Base-by-base conservation (phyloP, 2,113 vertebrate genomes). In the Erythrocebus patas region DNA sequence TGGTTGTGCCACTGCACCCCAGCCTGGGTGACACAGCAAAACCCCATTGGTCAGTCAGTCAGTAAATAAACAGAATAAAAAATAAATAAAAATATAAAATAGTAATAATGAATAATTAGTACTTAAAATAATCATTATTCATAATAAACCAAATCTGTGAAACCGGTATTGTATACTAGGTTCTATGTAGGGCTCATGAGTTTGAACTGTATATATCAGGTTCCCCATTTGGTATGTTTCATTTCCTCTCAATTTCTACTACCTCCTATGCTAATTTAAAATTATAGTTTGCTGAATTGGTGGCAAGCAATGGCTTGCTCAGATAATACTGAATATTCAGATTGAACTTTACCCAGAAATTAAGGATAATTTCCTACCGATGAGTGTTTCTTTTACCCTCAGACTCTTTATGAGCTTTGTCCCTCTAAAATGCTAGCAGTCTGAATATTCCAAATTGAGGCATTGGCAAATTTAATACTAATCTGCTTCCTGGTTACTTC, bases 251-350 rank as follows among this genome's bases (percentile, higher is more conserved):
- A 66, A 38, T 84, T 92, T 89, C 18, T 95, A 6, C 83, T 43
- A 57, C 59, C 30, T 79, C 8, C 13, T 87, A 0, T 83, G 55
- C 90, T 78, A 64, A 91, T 45, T 95, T 82, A 61, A 87, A 95
- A 40, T 78, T 84, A 35, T 25, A 76, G n/a, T 22, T 78, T 93
- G 32, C 27, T 80, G 72, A 94, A 61, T 52, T 57, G 40, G 66
- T 75, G 68, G 52, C 40, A 92, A 81, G 45, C 50, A 59, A 0
- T 91, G 22, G 35, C 59, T 90, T 92, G 22, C 27, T 75, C 7
- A 59, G 14, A 32, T 96, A 80, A 91, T 88, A 89, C 38, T 97
- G 61, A 35, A 66, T 87, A 66, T 93, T 97, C 14, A 83, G 40
- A 78, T 35, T 79, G 45, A 95, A 83, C 20, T 52, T 75, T 45